Conservation (phyloP, 1,140 invertebrate species). For the Diachasmimorpha longicaudata region DNA sequence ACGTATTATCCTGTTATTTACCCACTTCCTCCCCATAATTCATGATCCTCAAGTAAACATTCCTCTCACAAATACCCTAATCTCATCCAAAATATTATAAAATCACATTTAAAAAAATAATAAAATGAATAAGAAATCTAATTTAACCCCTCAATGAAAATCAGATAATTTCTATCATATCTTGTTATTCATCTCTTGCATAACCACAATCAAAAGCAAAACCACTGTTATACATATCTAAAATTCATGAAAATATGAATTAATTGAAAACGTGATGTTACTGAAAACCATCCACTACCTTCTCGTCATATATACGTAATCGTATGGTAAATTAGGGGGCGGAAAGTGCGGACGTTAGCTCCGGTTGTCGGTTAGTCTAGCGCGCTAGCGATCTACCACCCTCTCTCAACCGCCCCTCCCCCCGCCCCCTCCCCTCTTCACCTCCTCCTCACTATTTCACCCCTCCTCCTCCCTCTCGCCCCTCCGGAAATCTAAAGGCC, state of each 20-base stretch:
- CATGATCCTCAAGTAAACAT: no score
- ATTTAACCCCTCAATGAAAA: no score
- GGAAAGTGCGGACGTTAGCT: conserved; percentile 13
- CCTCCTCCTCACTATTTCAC: neutral
- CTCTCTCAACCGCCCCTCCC: neutral
- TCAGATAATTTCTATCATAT: no score
- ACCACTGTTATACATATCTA: neutral
- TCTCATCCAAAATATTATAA: no score
- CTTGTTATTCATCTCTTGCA: neutral
- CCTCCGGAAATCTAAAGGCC: neutral
- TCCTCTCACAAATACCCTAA: no score
- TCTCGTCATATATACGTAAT: neutral
- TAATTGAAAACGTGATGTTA: neutral
- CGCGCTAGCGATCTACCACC: neutral
- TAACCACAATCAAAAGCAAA: neutral
- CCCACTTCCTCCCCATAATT: no score
- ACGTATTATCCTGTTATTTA: no score
- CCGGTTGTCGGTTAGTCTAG: neutral
- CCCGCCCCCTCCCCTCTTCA: neutral
- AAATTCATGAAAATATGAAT: neutral
- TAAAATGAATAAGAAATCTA: no score
- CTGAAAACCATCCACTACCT: neutral
- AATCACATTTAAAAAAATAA: no score
- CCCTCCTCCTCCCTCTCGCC: neutral
- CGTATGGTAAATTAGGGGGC: neutral